Evolutionary conservation across 1,140 invertebrate genomes (phyloP), one percentile per base, ranked within the genome.

Genomic region (Sitophilus oryzae): DNA sequence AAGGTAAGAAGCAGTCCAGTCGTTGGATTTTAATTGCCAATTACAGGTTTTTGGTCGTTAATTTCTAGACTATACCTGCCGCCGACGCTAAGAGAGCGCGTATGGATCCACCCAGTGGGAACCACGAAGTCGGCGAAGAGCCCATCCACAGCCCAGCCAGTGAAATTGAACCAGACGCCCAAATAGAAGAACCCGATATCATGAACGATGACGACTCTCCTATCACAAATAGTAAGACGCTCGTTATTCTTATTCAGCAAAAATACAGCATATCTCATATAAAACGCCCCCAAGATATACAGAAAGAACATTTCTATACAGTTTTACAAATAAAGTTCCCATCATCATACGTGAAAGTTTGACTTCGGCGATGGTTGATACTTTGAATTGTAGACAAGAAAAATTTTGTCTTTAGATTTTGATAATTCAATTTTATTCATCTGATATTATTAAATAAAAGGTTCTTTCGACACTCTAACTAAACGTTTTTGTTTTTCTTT

Each of bases 131-230:
- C 6, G 42, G 8, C 30, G 52, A 55, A 18, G 42, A 44, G n/a
- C 52, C 15, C n/a, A 43, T 43, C 11, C 23, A 40, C n/a, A 55
- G 52, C 42, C 52, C 52, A 19, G 21, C 18, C 22, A 55, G 52
- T 41, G 52, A 55, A 42, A 55, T 55, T 21, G 52, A 55, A 41
- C 44, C 23, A 38, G 52, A 55, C 20, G 52, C 44, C 1, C 20
- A 44, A 21, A 41, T 18, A 16, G 52, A 55, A 2, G 52, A 55
- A 34, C 35, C 52, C 18, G 52, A 55, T 42, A 20, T 53, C 36
- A 15, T 55, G n/a, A 62, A 67, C 43, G 60, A 63, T 41, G 66
- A 66, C 43, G 65, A 66, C 41, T 55, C 57, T 36, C 46, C 61
- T 35, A 60, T 61, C 46, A 65, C 61, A 20, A 66, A 60, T 30